phyloP scores from a whole-genome alignment of 2,113 vertebrate species.

The Leiothrix lutea region DNA sequence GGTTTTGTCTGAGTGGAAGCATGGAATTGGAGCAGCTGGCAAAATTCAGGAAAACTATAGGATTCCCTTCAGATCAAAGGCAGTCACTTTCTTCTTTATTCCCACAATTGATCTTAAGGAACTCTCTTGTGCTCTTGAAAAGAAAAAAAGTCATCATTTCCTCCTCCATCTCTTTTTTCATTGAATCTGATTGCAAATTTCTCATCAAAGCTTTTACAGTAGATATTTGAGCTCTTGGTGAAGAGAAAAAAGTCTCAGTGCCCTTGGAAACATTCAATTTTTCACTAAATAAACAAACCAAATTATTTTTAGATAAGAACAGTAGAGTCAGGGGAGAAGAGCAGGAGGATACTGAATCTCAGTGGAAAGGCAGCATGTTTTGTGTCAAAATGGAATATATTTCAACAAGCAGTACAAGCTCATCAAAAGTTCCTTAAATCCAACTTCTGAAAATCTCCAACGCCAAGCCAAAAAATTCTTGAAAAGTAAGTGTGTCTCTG shows the following conservation, averaged over 20 bases:
- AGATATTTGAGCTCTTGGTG: background rate
- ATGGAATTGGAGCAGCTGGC: slow-evolving; percentile 27
- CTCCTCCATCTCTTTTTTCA: slow-evolving; percentile 3
- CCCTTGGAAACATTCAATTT: slow-evolving; percentile 30
- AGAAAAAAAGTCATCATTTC: background rate
- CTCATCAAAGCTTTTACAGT: slow-evolving; percentile 33
- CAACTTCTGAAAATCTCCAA: background rate
- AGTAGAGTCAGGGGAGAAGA: background rate
- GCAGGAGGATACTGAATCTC: background rate
- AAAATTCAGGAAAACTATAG: slow-evolving; percentile 30
- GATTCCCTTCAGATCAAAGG: slow-evolving; percentile 40
- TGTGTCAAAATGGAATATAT: slow-evolving; percentile 4
- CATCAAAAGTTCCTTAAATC: background rate
- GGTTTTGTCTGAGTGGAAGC: slow-evolving; percentile 37
- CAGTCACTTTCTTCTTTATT: slow-evolving; percentile 17
- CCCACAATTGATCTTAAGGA: background rate
- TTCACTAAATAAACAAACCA: slow-evolving; percentile 36
- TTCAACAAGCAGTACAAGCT: background rate
- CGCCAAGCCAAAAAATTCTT: background rate
- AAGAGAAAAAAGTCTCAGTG: background rate
- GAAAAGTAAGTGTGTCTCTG: background rate
- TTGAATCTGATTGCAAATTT: slow-evolving; percentile 4
- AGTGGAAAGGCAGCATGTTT: background rate
- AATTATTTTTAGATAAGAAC: slow-evolving; percentile 34
- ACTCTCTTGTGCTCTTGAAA: background rate